Evolutionary conservation across 2,113 vertebrate genomes (phyloP), one percentile per base, ranked within the genome.

Genomic region (Vidua macroura): DNA sequence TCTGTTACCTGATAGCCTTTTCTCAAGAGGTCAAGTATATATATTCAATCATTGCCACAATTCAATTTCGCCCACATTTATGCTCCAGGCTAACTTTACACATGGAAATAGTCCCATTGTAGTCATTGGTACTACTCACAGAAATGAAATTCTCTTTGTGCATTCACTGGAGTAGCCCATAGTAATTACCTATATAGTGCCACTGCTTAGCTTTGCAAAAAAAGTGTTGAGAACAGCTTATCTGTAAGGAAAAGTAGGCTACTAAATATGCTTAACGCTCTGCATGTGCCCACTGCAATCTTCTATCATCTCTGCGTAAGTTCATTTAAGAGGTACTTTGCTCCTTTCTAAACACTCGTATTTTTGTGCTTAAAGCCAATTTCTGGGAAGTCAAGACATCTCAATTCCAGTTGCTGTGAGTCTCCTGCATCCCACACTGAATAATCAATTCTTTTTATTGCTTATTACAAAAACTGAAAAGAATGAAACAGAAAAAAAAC

Each of bases 161-260:
- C 41, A 80, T 80, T 86, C 90, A 95, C 0, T 70, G 73, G 39
- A 90, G 67, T 67, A 94, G 78, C 43, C 67, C 48, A 68, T 49
- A 91, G 88, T 74, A 74, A 56, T 70, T 70, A 86, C 68, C 68
- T 86, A 43, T 7, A 83, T 10, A 78, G 68, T 30, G 37, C 41
- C 73, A 68, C 64, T 83, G 90, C 93, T 95, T 86, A 93, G 76
- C 80, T 93, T 81, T 60, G 86, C 52, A 68, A 91, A 93, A 92
- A 86, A 83, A 46, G 27, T 49, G 83, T 51, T 86, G 60, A 86
- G 76, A 96, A 95, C 14, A 81, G 72, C 72, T 95, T 88, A 94
- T 86, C 79, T 75, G 22, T n/a, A 81, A 64, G 79, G 85, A 93
- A 88, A 95, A 69, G 56, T 3, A 90, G 53, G 73, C 46, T 66